These are phyloP conservation scores for Leptinotarsa lineolata DNA, from an alignment of 1,140 invertebrate species.

Conservation along the genomic window DNA sequence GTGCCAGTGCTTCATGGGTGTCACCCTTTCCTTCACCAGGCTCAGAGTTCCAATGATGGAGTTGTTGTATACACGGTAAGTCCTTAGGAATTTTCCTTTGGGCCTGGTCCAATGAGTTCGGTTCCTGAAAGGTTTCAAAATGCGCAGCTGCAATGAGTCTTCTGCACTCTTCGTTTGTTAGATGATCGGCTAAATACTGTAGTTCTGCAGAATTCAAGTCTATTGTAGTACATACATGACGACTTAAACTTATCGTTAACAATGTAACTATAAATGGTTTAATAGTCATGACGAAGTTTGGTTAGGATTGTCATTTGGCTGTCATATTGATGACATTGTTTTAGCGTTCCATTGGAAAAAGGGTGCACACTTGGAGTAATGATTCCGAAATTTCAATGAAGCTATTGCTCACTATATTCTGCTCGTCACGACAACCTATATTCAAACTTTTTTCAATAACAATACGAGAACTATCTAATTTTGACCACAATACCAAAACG, in stretches of 20 bases:
- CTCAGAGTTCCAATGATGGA: constrained; percentile 63
- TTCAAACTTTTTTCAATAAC: no score
- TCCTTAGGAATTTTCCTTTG: constrained; percentile 59
- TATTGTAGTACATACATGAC: constrained; percentile 50
- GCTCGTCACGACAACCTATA: no score
- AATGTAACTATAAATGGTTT: neutral
- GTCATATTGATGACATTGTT: neutral
- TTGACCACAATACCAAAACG: no score
- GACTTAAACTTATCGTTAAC: neutral
- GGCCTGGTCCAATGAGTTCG: constrained; percentile 55
- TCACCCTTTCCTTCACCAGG: constrained; percentile 59
- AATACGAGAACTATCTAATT: no score
- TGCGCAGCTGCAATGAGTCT: constrained; percentile 62
- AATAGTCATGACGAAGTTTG: neutral
- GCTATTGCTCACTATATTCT: no score
- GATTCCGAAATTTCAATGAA: no score
- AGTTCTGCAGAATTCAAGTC: constrained; percentile 63
- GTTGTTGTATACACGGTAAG: constrained; percentile 59
- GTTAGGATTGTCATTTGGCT: neutral
- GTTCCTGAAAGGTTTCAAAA: constrained; percentile 60
- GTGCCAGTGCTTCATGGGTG: constrained; percentile 60
- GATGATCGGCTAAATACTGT: constrained; percentile 61
- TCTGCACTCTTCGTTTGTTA: constrained; percentile 61
- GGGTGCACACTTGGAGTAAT: no score
- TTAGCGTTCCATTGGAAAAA: no score